These are phyloP conservation scores for Clostera curtula DNA, from an alignment of 2,888 invertebrate species.

Conservation along the genomic window DNA sequence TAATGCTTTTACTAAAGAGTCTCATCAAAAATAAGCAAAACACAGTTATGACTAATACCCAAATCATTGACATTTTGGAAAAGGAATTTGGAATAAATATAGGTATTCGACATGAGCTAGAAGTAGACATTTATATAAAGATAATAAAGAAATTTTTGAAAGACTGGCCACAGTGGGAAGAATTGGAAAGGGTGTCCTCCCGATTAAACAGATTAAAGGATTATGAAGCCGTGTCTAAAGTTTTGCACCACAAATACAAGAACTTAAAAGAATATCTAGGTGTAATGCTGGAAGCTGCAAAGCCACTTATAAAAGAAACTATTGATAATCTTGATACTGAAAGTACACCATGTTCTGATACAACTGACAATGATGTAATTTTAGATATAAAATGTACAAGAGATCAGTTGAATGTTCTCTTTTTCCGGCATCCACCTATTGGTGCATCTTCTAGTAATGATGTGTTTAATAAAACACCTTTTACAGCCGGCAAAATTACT, in stretches of 20 bases:
- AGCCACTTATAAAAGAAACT: slow-evolving; percentile 25
- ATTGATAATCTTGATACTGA: slow-evolving; percentile 14
- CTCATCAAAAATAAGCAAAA: slow-evolving; percentile 44
- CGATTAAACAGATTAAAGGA: slow-evolving; percentile 30
- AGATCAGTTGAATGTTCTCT: slow-evolving; percentile 32
- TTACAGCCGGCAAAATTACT: slow-evolving; percentile 20
- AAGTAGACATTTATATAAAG: slow-evolving; percentile 48
- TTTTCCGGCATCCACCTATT: slow-evolving; percentile 31
- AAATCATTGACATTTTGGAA: slow-evolving; percentile 44
- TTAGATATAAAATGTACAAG: slow-evolving; percentile 37
- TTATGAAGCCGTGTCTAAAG: slow-evolving; percentile 21
- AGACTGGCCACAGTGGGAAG: slow-evolving; percentile 60
- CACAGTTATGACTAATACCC: slow-evolving; percentile 47
- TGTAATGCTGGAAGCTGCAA: slow-evolving; percentile 28
- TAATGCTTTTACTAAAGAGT: slow-evolving; percentile 43
- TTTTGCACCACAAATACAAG: slow-evolving; percentile 36
- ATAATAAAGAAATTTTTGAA: slow-evolving; percentile 52
- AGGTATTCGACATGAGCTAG: slow-evolving; percentile 31
- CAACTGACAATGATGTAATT: slow-evolving; percentile 23
- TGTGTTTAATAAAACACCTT: slow-evolving; percentile 33
- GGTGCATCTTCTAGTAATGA: slow-evolving; percentile 21
- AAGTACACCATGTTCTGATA: slow-evolving; percentile 7
- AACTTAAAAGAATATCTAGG: slow-evolving; percentile 40
- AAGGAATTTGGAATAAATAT: slow-evolving; percentile 43
- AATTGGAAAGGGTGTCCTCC: slow-evolving; percentile 31